Evolutionary conservation across 2,113 vertebrate genomes (phyloP).

Genomic region (Jaculus jaculus): DNA sequence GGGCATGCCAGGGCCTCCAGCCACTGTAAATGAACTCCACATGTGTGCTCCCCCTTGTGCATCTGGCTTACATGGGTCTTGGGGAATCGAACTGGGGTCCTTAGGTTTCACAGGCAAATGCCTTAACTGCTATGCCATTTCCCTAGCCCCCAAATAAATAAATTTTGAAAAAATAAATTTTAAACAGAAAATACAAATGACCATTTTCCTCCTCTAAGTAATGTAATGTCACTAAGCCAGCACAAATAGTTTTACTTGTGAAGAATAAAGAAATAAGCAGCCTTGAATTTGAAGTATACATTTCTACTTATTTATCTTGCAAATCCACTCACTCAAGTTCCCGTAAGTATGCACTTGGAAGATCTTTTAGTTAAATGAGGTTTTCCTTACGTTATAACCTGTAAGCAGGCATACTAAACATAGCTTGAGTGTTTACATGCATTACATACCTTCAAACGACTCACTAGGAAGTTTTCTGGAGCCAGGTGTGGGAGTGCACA

Average conservation of each 20-base stretch:
- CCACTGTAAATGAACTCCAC: no score
- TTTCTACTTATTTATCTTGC: background rate
- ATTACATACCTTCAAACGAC: background rate
- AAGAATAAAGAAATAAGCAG: background rate
- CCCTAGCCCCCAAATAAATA: no score
- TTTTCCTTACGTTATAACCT: background rate
- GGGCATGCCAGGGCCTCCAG: no score
- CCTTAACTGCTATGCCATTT: no score
- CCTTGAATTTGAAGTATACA: background rate
- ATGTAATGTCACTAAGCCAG: background rate
- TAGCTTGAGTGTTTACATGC: background rate
- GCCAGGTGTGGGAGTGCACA: no score
- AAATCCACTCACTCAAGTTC: background rate
- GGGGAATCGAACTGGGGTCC: no score
- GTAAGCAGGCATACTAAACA: background rate
- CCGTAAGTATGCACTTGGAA: background rate
- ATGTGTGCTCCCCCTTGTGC: no score
- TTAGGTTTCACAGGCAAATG: no score
- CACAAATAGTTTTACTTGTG: background rate
- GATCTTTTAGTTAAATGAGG: background rate
- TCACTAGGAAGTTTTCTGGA: background rate
- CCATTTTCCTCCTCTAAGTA: background rate
- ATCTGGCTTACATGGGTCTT: no score
- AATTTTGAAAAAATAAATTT: no score
- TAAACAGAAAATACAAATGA: background rate